Base-by-base conservation (phyloP, 2,797 vertebrate species). In the Coilia nasus region DNA sequence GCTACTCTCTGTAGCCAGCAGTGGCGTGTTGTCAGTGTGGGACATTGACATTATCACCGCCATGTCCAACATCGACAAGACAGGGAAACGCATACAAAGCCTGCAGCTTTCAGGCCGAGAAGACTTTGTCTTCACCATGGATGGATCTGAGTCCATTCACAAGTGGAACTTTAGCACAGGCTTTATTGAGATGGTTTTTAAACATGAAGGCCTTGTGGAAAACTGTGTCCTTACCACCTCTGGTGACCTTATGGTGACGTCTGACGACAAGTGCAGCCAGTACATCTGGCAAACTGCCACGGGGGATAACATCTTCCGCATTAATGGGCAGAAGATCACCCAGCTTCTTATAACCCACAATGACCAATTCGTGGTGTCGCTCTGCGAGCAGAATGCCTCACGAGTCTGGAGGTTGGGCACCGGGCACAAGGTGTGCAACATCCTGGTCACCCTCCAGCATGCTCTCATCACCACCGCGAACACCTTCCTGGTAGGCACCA, bases 51-150 rank as follows among this genome's bases (percentile, higher is more conserved):
- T 99, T 83, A 99, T 99, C 93, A 99, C 97, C n/a, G 98, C 98
- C 82, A 99, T 99, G 98, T 99, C 98, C 84, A 99, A 99, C 89
- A 99, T 99, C 78, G 98, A 99, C 93, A 99, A 99, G 95, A 99
- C 98, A 44, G 98, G 98, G 85, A 99, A 98, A 91, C 96, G 97
- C 86, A 98, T 99, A 86, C 97, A 97, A 88, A 97, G 92, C 47
- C 91, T 99, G 91, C 94, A 97, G 92, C 92, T 99, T 86, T 97
- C 98, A 1, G 94, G 96, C n/a, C 94, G 97, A 93, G 98, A 99
- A 82, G 98, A 99, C 90, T 96, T 97, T 85, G 95, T 99, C 85
- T 99, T 98, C 91, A 99, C 98, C 0, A 95, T 98, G 78, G 98
- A 99, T 5, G 98, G 98, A 82, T 99, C 98, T 0, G 97, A 99